Base-by-base conservation (phyloP, 2,113 vertebrate genomes). In the Trichechus manatus region DNA sequence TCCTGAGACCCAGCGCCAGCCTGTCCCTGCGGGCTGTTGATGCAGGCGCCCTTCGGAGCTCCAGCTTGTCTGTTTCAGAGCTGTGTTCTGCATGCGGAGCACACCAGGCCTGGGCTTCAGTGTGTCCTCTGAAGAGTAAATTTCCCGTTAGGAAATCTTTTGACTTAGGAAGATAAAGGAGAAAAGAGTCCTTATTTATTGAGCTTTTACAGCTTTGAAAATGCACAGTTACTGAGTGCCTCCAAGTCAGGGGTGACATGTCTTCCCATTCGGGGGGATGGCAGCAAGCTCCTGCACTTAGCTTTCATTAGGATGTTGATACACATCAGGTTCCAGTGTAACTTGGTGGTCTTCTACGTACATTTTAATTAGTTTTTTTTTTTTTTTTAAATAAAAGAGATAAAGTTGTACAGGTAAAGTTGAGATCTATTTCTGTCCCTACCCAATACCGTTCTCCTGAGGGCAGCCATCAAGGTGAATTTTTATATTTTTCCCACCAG, bases 381-480 rank as follows among this genome's bases (percentile, higher is more conserved):
- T 79, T 70, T 63, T 47, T 19, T 63, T 44, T 19, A 63, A 72
- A 47, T 53, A 70, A 20, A 42, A 50, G 17, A 84, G 64, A 31
- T 19, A 3, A 6, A 63, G 53, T 8, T 7, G 3, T 23, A 3
- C 6, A 13, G 61, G 68, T 4, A 11, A 22, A 33, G 20, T 3
- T 23, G 27, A 22, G 70, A 29, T 15, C 1, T 11, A 11, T 27
- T 44, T 17, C n/a, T 17, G 36, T 29, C 4, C 27, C 0, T 20
- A 39, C 50, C 9, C 1, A 63, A 5, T 1, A 61, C 13, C 1
- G 0, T 29, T 8, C 25, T 72, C 63, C n/a, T 10, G 1, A 3
- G 74, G 63, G 44, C 22, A 3, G 2, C 22, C n/a, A 0, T 78
- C 0, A 0, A 11, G 42, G 27, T 9, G 3, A 4, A 5, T 5